These are phyloP conservation scores for Lanius collurio DNA, from an alignment of 2,113 vertebrate species.

Conservation along the genomic window DNA sequence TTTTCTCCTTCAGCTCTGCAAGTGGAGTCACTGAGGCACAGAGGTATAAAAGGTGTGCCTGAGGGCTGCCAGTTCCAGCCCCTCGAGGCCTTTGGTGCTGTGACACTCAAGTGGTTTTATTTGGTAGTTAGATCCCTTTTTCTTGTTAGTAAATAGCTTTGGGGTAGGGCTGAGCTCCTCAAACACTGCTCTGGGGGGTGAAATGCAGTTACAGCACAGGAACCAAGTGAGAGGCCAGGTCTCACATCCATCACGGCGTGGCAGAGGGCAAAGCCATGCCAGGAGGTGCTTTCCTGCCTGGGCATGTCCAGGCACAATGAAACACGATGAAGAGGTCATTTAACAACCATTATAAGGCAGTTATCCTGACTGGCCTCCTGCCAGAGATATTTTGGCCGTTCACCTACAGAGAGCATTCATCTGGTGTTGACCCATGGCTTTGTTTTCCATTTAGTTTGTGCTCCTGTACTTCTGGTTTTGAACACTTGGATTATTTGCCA, in stretches of 20 bases:
- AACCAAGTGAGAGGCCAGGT: neutral
- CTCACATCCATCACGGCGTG: neutral
- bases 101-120: neutral
- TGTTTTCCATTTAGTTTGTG: neutral
- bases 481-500: neutral
- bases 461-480: neutral
- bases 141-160: neutral
- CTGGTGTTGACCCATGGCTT: neutral
- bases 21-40: neutral
- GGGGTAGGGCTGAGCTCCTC: neutral
- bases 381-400: neutral
- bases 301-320: conserved; percentile 16
- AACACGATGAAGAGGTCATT: neutral
- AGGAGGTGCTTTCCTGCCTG: conserved; percentile 11
- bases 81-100: neutral
- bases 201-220: neutral
- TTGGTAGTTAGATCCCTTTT: neutral
- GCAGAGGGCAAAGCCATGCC: neutral
- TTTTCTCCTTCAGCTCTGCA: neutral
- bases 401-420: neutral
- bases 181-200: neutral
- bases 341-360: neutral
- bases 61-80: neutral
- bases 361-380: neutral
- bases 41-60: neutral